Evolutionary conservation across 2,797 vertebrate species (phyloP), one percentile per base, ranked within the genome.

Genomic region (Eospalax fontanierii): DNA sequence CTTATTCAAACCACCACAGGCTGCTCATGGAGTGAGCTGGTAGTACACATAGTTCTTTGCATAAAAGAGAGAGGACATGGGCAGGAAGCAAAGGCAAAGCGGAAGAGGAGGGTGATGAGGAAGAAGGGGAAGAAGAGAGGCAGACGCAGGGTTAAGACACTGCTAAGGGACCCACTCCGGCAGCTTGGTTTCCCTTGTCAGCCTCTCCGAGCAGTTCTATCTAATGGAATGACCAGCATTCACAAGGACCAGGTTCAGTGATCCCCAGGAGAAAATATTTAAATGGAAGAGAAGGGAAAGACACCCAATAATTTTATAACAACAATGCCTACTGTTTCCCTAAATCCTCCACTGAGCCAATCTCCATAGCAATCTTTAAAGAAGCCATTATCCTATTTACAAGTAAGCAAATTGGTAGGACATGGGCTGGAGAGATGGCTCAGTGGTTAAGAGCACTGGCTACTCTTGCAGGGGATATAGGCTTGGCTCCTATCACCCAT

Each of bases 151-250:
- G 50, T 22, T 46, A 18, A 43, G 65, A 57, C 65, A 38, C 50
- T 87, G 28, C n/a, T 73, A 61, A 84, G 74, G 80, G 28, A 93
- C 89, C 46, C n/a, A 14, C 40, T 78, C 38, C 75, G 61, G 30
- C n/a, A 38, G 66, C 46, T 68, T 54, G 24, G 76, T 61, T 76
- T 78, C 54, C 54, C 85, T 59, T 35, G 73, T 28, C 59, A 90
- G 86, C 26, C 33, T 88, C 38, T 46, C 15, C 0, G 14, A 9
- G 9, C 70, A 74, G 18, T 30, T 86, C 84, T 65, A 50, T 73
- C 50, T 24, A 88, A 76, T 24, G 57, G 33, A 21, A 4, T 26
- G 33, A 26, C 65, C 2, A 30, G 28, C 35, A 87, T 40, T 9
- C 19, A 33, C 11, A 26, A 8, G 54, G 50, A 70, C 26, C 68